Conservation (phyloP, 2,797 vertebrate genomes). For the Pipistrellus nathusii region DNA sequence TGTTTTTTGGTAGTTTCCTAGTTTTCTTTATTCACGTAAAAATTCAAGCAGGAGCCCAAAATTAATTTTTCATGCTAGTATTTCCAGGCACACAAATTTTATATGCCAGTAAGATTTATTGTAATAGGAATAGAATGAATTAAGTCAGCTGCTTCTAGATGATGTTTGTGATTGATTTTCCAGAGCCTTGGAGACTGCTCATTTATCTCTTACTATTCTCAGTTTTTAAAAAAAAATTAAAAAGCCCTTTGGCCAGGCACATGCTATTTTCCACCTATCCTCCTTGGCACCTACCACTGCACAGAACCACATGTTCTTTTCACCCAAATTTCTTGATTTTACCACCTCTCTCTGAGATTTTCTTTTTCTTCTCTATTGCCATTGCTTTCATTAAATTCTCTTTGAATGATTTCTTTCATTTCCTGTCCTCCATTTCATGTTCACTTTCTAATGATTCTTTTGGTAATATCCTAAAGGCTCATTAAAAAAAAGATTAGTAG, state of each 20-base stretch:
- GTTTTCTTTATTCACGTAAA: conserved; percentile 17
- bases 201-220: conserved; percentile 83
- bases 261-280: conserved; percentile 81
- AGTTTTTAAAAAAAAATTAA: conserved; percentile 60
- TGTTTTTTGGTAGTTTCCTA: conserved; percentile 12
- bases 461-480: conserved; percentile 28
- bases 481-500: conserved; percentile 52
- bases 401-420: conserved; percentile 53
- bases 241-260: conserved; percentile 84
- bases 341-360: conserved; percentile 38
- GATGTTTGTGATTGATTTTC: conserved; percentile 84
- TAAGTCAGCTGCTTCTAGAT: conserved; percentile 74
- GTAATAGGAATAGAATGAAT: conserved; percentile 81
- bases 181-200: conserved; percentile 73
- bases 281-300: conserved; percentile 58
- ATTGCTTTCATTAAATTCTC: conserved; percentile 46
- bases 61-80: conserved; percentile 81
- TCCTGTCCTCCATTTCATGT: conserved; percentile 26
- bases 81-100: conserved; percentile 83
- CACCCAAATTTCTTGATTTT: conserved; percentile 80
- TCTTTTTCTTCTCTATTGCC: background rate
- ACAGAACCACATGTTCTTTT: conserved; percentile 81
- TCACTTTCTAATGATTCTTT: conserved; percentile 58
- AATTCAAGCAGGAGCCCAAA: conserved; percentile 68
- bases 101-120: conserved; percentile 81